Base-by-base conservation (phyloP, 1,140 invertebrate genomes). In the Bombus balteatus region DNA sequence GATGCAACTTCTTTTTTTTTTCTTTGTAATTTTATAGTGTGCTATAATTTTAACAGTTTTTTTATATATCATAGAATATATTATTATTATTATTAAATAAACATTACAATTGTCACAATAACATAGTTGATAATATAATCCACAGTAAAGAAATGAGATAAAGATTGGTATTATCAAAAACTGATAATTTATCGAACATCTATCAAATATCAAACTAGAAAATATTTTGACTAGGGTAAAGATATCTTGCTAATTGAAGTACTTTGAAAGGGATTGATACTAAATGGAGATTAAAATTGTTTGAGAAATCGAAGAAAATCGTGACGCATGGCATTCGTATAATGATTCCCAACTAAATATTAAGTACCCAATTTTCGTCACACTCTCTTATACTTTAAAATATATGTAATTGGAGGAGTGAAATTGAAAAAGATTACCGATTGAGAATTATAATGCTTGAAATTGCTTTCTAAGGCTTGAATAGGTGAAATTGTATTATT, bases 1-100 rank as follows among this genome's bases (percentile, higher is more conserved):
- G 97, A 96, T 96, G 96, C 96, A 96, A 87, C 57, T 74, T 92
- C 32, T 93, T 92, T 94, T 93, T 66, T 70, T 72, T 72, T 6
- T 39, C 2, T 37, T 18, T 10, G 0, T 22, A 37, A 34, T 34
- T 68, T 68, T 68, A 22, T 22, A 22, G 2, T 4, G 10, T 2
- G 13, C 1, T 2, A 6, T 13, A 39, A 39, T 37, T 28, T n/a
- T 28, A 28, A 8, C 10, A 13, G 8, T 22, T 13, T 39, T 4
- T 39, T 70, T 70, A 13, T 12, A 39, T 13, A 39, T 39, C 25
- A 28, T 71, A 25, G 6, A 71, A 28, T 25, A 39, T 4, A 28
- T 25, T 39, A 6, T 71, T 39, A 32, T 32, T 32, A 32, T 71
- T 71, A 39, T 28, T 28, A 28, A 71, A 28, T 28, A 6, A 28